Evolutionary conservation across 2,888 invertebrate genomes (phyloP).

Genomic region (Neocrepidodera transversa): DNA sequence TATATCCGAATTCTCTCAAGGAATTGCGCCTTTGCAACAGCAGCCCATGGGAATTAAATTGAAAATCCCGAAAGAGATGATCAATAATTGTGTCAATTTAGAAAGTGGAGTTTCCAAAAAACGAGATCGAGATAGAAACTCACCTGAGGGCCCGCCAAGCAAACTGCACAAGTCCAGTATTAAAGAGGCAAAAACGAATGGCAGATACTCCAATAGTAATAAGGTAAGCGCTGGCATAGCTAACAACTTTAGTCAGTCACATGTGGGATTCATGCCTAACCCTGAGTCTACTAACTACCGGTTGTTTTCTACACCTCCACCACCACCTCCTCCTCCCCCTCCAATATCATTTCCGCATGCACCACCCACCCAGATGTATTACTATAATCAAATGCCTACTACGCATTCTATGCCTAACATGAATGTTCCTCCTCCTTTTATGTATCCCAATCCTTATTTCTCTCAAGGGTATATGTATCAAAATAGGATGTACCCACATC

Average conservation of each 20-base stretch:
- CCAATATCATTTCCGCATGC: no score
- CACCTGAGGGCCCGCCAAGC: slow-evolving; percentile 50
- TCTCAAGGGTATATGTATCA: slow-evolving; percentile 53
- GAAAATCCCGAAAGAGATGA: slow-evolving; percentile 80
- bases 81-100: slow-evolving; percentile 57
- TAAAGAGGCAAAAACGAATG: slow-evolving; percentile 55
- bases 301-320: slow-evolving; percentile 16
- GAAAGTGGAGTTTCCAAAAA: slow-evolving; percentile 32
- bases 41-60: slow-evolving; percentile 67
- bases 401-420: slow-evolving; percentile 43
- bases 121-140: slow-evolving; percentile 38
- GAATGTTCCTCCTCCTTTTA: slow-evolving; percentile 47
- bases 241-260: slow-evolving; percentile 17
- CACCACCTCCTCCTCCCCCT: slow-evolving; percentile 20
- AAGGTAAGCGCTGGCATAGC: slow-evolving; percentile 56
- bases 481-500: slow-evolving; percentile 47
- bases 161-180: slow-evolving; percentile 52
- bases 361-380: slow-evolving; percentile 43
- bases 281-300: slow-evolving; percentile 33
- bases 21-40: slow-evolving; percentile 35
- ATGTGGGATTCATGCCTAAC: slow-evolving; percentile 4
- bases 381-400: slow-evolving; percentile 48
- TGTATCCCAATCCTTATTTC: slow-evolving; percentile 47
- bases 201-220: slow-evolving; percentile 54
- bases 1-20: slow-evolving; percentile 52